These are phyloP conservation scores for Andrena camellia DNA, from an alignment of 2,888 invertebrate genomes.

Conservation along the genomic window DNA sequence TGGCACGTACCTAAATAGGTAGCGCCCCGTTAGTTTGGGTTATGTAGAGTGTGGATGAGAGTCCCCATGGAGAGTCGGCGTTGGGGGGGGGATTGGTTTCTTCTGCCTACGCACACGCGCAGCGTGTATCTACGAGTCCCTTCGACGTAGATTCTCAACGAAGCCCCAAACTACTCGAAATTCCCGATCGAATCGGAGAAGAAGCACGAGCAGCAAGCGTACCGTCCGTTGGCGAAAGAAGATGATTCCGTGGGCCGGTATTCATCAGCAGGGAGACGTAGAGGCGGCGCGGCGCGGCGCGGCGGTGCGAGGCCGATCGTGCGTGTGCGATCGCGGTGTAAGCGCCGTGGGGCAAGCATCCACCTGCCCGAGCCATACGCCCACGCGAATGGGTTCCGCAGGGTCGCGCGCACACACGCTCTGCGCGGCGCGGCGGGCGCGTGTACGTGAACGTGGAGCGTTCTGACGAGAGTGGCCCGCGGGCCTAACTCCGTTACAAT, in stretches of 20 bases:
- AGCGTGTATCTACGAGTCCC: too few species aligned
- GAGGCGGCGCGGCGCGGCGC: constrained; percentile 17
- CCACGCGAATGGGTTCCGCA: constrained; percentile 38
- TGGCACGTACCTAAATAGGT: too few species aligned
- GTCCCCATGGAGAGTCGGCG: too few species aligned
- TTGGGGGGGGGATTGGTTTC: too few species aligned
- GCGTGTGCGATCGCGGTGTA: constrained; percentile 69
- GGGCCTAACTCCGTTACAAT: constrained; percentile 79
- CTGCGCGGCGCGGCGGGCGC: constrained; percentile 2
- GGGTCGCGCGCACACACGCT: constrained; percentile 12
- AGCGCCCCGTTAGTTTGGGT: too few species aligned
- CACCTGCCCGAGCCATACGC: constrained; percentile 79
- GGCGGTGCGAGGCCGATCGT: constrained; percentile 52
- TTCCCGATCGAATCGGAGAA: too few species aligned
- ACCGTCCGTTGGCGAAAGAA: not conserved
- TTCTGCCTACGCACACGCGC: too few species aligned
- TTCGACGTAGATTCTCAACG: too few species aligned
- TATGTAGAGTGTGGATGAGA: too few species aligned
- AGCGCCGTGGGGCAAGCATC: constrained; percentile 80
- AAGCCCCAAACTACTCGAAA: too few species aligned
- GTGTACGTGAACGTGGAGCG: constrained; percentile 38
- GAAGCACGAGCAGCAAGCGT: too few species aligned
- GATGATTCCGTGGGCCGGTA: not conserved
- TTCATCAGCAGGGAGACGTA: not conserved
- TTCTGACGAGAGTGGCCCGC: constrained; percentile 75